Conservation (phyloP, 2,113 vertebrate genomes). For the Asarcornis scutulata region DNA sequence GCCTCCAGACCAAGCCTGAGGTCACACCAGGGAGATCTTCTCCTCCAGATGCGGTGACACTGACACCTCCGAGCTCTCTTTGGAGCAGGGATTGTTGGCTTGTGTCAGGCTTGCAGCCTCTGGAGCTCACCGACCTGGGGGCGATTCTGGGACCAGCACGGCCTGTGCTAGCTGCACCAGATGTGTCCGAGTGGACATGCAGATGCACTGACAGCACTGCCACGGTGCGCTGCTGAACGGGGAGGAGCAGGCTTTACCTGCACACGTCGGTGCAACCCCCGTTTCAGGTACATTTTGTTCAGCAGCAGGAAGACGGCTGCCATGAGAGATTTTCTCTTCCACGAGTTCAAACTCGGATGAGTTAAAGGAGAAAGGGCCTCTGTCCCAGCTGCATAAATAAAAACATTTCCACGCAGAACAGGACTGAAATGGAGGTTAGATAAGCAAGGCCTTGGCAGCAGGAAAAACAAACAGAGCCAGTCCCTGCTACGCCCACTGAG, state of each 20-base stretch:
- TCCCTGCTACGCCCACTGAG: background rate
- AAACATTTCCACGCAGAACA: slow-evolving; percentile 16
- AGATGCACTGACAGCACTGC: background rate
- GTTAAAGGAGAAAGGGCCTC: slow-evolving; percentile 42
- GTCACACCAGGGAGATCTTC: background rate
- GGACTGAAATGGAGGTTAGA: slow-evolving; percentile 51
- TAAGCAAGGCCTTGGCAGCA: slow-evolving; percentile 66
- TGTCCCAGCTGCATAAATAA: slow-evolving; percentile 67
- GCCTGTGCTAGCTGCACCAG: background rate
- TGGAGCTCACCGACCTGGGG: background rate
- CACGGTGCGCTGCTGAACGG: background rate
- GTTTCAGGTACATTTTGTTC: background rate
- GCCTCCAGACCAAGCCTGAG: background rate
- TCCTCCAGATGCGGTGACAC: background rate
- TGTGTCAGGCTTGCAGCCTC: background rate
- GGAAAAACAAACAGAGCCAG: slow-evolving; percentile 57
- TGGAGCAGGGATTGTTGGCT: background rate
- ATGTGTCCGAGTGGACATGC: background rate
- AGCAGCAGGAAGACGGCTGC: background rate
- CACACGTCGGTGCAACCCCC: fast-evolving
- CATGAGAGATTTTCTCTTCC: background rate
- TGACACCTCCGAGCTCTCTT: background rate
- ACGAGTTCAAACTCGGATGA: background rate
- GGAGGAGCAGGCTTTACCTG: background rate
- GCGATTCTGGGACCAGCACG: background rate